A percentile compares a stretch with the other conserved stretches of the same genome.
Evolutionary conservation across 2,113 vertebrate species (phyloP).

Genomic region (Rhinogobius similis): DNA sequence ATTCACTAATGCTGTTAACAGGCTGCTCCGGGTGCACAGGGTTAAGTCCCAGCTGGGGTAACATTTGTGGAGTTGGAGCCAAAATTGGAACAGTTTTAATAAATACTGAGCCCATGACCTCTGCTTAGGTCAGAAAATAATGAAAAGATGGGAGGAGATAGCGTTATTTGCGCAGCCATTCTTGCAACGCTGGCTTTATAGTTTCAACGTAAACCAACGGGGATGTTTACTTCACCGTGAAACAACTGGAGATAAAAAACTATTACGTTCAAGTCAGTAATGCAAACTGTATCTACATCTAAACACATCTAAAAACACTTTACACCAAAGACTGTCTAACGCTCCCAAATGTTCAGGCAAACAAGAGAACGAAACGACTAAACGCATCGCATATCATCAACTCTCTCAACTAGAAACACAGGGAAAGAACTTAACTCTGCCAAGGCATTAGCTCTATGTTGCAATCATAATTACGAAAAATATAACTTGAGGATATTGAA

Average conservation of each 20-base stretch:
- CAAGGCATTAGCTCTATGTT: no score
- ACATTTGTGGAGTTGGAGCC: constrained; percentile 3
- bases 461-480: background rate
- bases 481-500: no score
- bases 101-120: constrained; percentile 1
- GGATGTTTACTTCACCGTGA: background rate
- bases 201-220: background rate
- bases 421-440: background rate
- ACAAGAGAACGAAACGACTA: background rate
- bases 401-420: background rate
- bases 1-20: constrained; percentile 8
- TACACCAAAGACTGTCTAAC: background rate
- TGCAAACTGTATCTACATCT: no score
- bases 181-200: background rate
- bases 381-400: background rate
- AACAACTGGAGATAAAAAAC: background rate
- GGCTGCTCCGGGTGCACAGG: background rate
- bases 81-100: constrained; percentile 10
- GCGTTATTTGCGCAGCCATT: background rate
- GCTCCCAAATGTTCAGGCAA: background rate
- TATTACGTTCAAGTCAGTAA: background rate
- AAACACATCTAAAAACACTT: background rate
- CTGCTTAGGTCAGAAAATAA: background rate
- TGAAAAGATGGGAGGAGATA: constrained; percentile 1
- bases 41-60: constrained; percentile 2